Conservation (phyloP, 1,140 invertebrate genomes). For the Eufriesea mexicana region DNA sequence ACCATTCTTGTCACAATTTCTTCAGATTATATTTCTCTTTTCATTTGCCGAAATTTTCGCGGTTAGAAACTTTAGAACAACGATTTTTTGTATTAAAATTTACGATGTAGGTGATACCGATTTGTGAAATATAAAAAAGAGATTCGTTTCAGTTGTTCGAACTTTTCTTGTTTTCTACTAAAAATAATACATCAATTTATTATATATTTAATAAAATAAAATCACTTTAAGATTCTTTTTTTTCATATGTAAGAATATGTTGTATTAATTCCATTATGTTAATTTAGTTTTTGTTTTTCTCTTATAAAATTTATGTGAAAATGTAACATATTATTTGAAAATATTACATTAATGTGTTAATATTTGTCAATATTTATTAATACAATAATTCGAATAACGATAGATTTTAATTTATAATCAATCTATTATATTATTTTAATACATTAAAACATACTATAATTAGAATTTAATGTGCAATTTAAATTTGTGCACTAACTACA, state of each 20-base stretch:
- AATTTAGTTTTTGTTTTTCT: too few relatives aligned
- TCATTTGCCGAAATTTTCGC: neutral
- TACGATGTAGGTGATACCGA: constrained; percentile 6
- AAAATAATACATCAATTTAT: neutral
- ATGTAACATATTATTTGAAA: too few relatives aligned
- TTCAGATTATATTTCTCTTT: neutral
- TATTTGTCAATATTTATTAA: too few relatives aligned
- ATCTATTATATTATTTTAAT: too few relatives aligned
- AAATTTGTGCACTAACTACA: too few relatives aligned
- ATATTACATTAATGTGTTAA: too few relatives aligned
- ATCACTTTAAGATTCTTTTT: neutral
- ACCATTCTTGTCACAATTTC: constrained; percentile 33
- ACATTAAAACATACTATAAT: too few relatives aligned
- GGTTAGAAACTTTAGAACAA: neutral
- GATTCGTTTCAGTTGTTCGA: neutral
- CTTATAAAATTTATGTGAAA: too few relatives aligned
- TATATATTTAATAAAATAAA: neutral
- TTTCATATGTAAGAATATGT: neutral
- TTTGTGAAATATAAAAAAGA: constrained; percentile 6
- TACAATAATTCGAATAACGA: too few relatives aligned
- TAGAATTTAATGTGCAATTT: too few relatives aligned
- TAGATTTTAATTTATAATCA: too few relatives aligned
- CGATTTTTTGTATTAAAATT: constrained; percentile 16
- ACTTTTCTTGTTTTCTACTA: neutral
- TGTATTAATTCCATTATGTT: neutral